A percentile compares a stretch with the other conserved stretches of the same genome.
phyloP scores from a whole-genome alignment of 2,113 vertebrate genomes.

The Cygnus atratus region DNA sequence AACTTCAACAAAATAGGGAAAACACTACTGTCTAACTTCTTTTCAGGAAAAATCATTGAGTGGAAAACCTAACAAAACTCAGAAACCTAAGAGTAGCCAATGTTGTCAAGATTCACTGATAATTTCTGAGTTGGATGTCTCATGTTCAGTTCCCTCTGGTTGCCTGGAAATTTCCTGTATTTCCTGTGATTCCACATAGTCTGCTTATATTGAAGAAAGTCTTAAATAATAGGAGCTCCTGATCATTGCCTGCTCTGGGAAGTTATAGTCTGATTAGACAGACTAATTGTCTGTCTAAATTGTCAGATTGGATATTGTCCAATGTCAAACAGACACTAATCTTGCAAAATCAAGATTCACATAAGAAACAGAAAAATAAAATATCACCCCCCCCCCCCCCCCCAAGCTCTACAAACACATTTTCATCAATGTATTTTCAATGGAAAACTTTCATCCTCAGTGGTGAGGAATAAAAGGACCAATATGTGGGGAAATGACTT shows the following conservation, averaged over 20 bases:
- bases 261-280: not conserved
- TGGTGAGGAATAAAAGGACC: not conserved
- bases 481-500: not conserved
- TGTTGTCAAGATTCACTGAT: not conserved
- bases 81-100: not conserved
- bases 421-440: not conserved
- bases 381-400: too few relatives aligned
- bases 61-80: not conserved
- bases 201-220: not conserved
- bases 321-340: not conserved
- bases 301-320: not conserved
- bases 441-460: not conserved
- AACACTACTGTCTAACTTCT: not conserved
- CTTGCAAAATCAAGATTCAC: not conserved
- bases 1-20: not conserved
- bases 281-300: too few relatives aligned
- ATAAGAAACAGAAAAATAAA: not conserved
- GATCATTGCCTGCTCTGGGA: not conserved
- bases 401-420: accelerated
- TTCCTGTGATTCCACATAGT: not conserved
- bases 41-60: not conserved
- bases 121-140: not conserved
- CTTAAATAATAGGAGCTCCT: accelerated
- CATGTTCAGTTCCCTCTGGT: not conserved
- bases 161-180: not conserved